phyloP scores from a whole-genome alignment of 2,797 vertebrate genomes.

The Schizopygopsis malacanthus region DNA sequence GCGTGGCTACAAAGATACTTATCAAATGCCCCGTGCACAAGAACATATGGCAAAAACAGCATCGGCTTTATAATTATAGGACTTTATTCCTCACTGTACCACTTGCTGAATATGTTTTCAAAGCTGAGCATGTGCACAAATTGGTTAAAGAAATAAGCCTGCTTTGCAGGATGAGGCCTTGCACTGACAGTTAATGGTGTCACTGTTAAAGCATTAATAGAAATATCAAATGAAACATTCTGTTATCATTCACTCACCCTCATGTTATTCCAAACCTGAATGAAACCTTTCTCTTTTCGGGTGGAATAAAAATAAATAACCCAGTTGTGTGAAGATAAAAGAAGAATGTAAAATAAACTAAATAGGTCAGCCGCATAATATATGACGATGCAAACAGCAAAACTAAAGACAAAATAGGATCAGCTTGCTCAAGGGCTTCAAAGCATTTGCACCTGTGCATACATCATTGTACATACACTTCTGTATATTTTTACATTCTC shows the following conservation, averaged over 20 bases:
- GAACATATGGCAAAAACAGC: conserved; percentile 27
- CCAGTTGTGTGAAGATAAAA: not conserved
- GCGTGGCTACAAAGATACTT: not conserved
- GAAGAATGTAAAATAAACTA: not conserved
- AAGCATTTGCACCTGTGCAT: not conserved
- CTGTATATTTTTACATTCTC: conserved; percentile 4
- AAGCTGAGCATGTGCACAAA: conserved; percentile 5
- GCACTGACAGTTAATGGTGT: conserved; percentile 2
- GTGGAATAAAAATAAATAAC: not conserved
- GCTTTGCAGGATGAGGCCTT: not conserved
- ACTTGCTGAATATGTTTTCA: conserved; percentile 1
- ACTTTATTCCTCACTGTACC: conserved; percentile 18
- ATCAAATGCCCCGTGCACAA: not conserved
- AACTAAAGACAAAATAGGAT: not conserved
- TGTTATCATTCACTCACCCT: not conserved
- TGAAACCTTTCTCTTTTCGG: not conserved
- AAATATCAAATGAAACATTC: not conserved
- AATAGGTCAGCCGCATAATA: not conserved
- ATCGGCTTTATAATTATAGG: conserved; percentile 3
- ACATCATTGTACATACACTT: not conserved
- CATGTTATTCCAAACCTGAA: not conserved
- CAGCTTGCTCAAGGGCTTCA: not conserved
- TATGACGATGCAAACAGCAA: not conserved
- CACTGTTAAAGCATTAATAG: not conserved
- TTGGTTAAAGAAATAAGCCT: conserved; percentile 11